Evolutionary conservation across 2,113 vertebrate genomes (phyloP), one percentile per base, ranked within the genome.

Genomic region (Mastomys natalensis): DNA sequence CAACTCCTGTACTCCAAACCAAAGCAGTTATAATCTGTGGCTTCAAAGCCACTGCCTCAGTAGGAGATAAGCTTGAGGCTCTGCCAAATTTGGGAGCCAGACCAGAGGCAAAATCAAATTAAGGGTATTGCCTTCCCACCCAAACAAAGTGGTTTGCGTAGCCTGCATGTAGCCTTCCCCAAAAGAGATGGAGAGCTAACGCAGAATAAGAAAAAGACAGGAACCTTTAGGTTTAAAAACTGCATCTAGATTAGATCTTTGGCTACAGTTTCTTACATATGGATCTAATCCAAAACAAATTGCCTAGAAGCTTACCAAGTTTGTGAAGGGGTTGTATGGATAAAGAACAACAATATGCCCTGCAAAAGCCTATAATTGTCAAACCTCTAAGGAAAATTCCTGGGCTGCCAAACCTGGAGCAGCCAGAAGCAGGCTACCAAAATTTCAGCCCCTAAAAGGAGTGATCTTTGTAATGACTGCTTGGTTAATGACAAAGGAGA

Each of bases 261-360:
- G 97, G 95, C 95, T 96, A 48, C 77, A 76, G 90, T 94, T 97
- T 87, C 84, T 96, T 97, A 97, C 95, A 96, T 95, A 82, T 96
- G 97, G 95, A 97, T 95, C 85, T 76, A 89, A 93, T 97, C 96
- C 97, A 97, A 96, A 96, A 96, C 97, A 98, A 97, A 98, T 97
- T 98, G 97, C 93, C 97, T 97, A 82, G 93, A 92, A 97, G 96
- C 97, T 96, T 93, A 92, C 92, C 95, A 87, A 66, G 74, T 84
- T 97, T 98, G 91, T 91, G 85, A 97, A 70, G 84, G 85, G 95
- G 96, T 95, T 97, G 93, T 94, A 93, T 94, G 90, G 87, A 88
- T 96, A 92, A 84, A 94, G 95, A 97, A 93, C 93, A 96, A 94
- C 96, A 94, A 73, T 72, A 58, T 68, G 62, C 24, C 31, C 88